Base-by-base conservation (phyloP, 2,797 vertebrate genomes). In the Acanthopagrus latus region DNA sequence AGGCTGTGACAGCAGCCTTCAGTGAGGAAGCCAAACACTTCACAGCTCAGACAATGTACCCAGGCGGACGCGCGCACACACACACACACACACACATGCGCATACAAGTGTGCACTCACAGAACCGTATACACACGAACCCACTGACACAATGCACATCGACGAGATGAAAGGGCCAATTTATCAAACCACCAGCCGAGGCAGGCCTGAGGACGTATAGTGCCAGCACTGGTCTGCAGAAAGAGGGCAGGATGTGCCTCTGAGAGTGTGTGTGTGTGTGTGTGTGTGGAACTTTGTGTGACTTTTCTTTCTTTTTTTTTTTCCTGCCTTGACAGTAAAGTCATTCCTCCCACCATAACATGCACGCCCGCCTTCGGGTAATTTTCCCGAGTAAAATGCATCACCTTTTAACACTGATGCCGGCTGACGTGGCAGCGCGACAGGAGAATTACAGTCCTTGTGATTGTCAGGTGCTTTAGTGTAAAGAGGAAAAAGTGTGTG, bases 81-180 rank as follows among this genome's bases (percentile, higher is more conserved):
- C 3, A 38, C 33, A 38, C 33, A 38, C 33, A 27, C 25, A 71
- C 80, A 52, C 76, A 67, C 63, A 67, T 1, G 16, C 25, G 69
- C 80, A 52, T 76, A 67, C 76, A 59, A n/a, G 51, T 68, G 66
- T 27, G 56, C 77, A 76, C 70, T 78, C 21, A 21, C 68, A 82
- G 66, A 83, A 81, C 74, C 78, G 64, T 78, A 86, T 67, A 74
- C 84, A 80, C 86, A 86, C 74, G 7, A 87, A 87, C 75, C 64
- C 66, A 81, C 81, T 90, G 91, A 93, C 91, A 94, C 93, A 94
- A 94, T 93, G 87, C 86, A 85, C 92, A 92, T 88, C 58, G 89
- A 93, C 86, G 81, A 89, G 88, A 92, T 89, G 88, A 94, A 92
- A 91, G 89, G 91, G 86, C 89, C 92, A 94, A 94, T 94, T 95